Evolutionary conservation across 2,888 invertebrate species (phyloP), one percentile per base, ranked within the genome.

Genomic region (Diarsia brunnea): DNA sequence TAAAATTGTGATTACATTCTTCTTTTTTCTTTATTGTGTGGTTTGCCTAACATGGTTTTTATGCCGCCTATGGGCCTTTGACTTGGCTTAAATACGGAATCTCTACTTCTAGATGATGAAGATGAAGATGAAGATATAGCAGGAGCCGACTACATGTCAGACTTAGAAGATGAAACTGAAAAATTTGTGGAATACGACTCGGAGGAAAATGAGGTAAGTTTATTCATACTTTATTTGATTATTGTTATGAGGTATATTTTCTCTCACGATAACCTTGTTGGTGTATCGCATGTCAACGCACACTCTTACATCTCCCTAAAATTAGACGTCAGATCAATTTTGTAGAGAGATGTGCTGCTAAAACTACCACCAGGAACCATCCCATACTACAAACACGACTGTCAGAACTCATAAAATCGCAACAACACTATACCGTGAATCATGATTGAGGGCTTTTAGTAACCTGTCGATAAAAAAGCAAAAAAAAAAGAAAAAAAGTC

Each of bases 171-270:
- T 21, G 89, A 91, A 21, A 91, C 90, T 47, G 95, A 96, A 49
- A 93, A 93, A 73, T 93, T 96, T 77, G 96, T 98, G 4, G 98
- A 98, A 89, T 98, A 98, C 89, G 98, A 98, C 92, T 98, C 98
- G 0, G 98, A 98, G 92, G 98, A 98, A 93, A 98, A 98, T 93
- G 98, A 98, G 97, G 97, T 95, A 85, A 65, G 78, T 73, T 38
- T n/a, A 16, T 27, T 24, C 2, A 55, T 27, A 14, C 24, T 24
- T 55, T 55, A 1, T 58, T 58, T 0, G 16, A 58, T 55, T 58
- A 60, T 58, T 27, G 16, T 24, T 27, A 27, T 16, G 27, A 24
- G 24, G 16, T 10, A 24, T n/a, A n/a, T n/a, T n/a, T n/a, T n/a
- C n/a, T n/a, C n/a, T n/a, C n/a, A n/a, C n/a, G n/a, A n/a, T n/a